phyloP scores from a whole-genome alignment of 2,113 vertebrate species.

The Macaca fascicularis region T2T-MFA8v1.1 NC_088376.1:133192001-133192500 shows the following conservation, averaged over 20 bases:
- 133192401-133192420: constrained; percentile 91
- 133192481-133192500: constrained; percentile 94
- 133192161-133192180: constrained; percentile 96
- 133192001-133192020: constrained; percentile 97
- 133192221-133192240: constrained; percentile 77
- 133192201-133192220: constrained; percentile 73
- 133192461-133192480: constrained; percentile 94
- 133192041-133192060: constrained; percentile 95
- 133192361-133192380: constrained; percentile 87
- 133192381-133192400: constrained; percentile 92
- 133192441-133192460: constrained; percentile 93
- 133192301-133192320: constrained; percentile 87
- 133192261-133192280: constrained; percentile 85
- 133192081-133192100: constrained; percentile 93
- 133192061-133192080: constrained; percentile 94
- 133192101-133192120: constrained; percentile 89
- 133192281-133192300: constrained; percentile 97
- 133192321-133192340: constrained; percentile 97
- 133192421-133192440: constrained; percentile 87
- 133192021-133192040: constrained; percentile 95
- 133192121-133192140: constrained; percentile 87
- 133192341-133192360: constrained; percentile 86
- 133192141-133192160: constrained; percentile 85
- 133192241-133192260: constrained; percentile 82
- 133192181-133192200: constrained; percentile 70